phyloP scores from a whole-genome alignment of 2,888 invertebrate species.

The Criorhina ranunculi region DNA sequence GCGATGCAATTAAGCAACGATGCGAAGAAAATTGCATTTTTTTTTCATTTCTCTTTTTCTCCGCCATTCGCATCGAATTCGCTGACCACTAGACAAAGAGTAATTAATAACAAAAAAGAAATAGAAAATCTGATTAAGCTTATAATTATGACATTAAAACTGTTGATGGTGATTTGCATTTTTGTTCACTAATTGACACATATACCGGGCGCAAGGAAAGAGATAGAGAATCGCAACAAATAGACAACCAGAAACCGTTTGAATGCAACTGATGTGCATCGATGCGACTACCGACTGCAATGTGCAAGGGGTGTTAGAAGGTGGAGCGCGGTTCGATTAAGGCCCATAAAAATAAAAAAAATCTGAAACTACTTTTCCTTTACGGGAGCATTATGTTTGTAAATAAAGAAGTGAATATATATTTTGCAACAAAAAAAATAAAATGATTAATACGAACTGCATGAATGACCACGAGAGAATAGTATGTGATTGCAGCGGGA shows the following conservation, averaged over 20 bases:
- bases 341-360: slow-evolving; percentile 26
- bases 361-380: slow-evolving; percentile 24
- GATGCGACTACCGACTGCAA: slow-evolving; percentile 68
- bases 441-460: slow-evolving; percentile 60
- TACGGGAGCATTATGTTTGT: slow-evolving; percentile 6
- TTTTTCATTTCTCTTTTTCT: not conserved
- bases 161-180: slow-evolving; percentile 73
- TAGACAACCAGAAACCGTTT: slow-evolving; percentile 65
- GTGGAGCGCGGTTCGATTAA: slow-evolving; percentile 63
- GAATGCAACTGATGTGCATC: slow-evolving; percentile 76
- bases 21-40: slow-evolving; percentile 28
- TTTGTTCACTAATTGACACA: slow-evolving; percentile 68
- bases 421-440: slow-evolving; percentile 28
- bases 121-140: slow-evolving; percentile 25
- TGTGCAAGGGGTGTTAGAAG: slow-evolving; percentile 62
- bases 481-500: slow-evolving; percentile 65
- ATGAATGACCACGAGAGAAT: slow-evolving; percentile 59
- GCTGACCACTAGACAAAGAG: slow-evolving; percentile 38
- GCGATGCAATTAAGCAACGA: slow-evolving; percentile 63
- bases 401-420: slow-evolving; percentile 50
- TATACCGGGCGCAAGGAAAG: slow-evolving; percentile 34
- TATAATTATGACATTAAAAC: slow-evolving; percentile 69
- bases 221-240: slow-evolving; percentile 28
- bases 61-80: not conserved
- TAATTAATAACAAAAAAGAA: slow-evolving; percentile 19